phyloP scores from a whole-genome alignment of 2,797 vertebrate species.

The Mus spretus region DNA sequence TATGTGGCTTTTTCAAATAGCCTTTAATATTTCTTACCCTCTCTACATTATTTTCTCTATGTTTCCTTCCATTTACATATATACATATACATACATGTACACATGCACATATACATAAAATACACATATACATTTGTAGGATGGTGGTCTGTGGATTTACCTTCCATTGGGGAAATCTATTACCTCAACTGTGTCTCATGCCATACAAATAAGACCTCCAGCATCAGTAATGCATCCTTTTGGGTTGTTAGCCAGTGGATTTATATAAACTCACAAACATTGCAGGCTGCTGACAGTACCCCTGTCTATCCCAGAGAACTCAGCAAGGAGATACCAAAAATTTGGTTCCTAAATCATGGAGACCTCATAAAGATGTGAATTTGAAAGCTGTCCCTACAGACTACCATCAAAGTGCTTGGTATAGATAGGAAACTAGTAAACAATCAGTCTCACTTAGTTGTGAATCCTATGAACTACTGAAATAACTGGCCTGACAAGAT shows the following conservation, averaged over 20 bases:
- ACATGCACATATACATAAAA: neutral
- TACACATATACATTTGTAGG: neutral
- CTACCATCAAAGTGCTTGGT: too few relatives aligned
- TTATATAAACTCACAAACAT: neutral
- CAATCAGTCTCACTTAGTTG: too few relatives aligned
- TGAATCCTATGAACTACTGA: neutral
- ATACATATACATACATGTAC: neutral
- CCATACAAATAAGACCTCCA: too few relatives aligned
- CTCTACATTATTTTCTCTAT: neutral
- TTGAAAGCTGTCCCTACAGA: neutral
- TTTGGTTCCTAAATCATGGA: neutral
- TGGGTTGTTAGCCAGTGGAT: too few relatives aligned
- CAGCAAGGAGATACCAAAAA: neutral
- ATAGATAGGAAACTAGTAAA: neutral
- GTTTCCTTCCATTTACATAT: neutral
- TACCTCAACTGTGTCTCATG: neutral
- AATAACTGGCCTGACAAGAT: neutral
- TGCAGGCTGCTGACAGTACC: neutral
- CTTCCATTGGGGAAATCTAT: neutral
- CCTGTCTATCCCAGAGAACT: neutral
- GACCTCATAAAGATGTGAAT: neutral
- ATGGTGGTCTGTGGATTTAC: neutral
- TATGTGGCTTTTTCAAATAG: neutral
- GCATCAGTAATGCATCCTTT: neutral
- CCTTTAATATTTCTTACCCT: neutral